These are phyloP conservation scores for Mustelus asterias DNA, from an alignment of 2,113 vertebrate species.

Conservation along the genomic window DNA sequence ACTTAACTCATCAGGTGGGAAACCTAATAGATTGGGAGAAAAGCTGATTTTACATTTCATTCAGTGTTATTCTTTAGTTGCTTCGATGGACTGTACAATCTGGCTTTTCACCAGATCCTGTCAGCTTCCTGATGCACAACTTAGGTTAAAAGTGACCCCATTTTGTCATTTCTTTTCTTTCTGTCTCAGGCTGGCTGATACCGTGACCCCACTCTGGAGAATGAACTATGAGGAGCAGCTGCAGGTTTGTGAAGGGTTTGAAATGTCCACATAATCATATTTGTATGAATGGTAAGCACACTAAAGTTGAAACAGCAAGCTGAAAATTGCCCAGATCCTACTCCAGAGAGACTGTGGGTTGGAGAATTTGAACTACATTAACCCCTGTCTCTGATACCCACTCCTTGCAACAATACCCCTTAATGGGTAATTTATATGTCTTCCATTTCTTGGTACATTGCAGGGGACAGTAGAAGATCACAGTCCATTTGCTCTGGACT, in stretches of 20 bases:
- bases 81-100: not conserved
- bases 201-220: slow-evolving; percentile 71
- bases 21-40: not conserved
- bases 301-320: not conserved
- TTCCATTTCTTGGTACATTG: not conserved
- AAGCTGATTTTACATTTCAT: not conserved
- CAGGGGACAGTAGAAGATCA: not conserved
- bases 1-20: not conserved
- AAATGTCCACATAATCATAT: not conserved
- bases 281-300: not conserved
- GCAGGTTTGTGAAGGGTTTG: slow-evolving; percentile 43
- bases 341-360: not conserved
- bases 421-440: not conserved
- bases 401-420: not conserved
- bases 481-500: not conserved
- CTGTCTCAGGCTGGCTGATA: slow-evolving; percentile 55
- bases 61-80: not conserved
- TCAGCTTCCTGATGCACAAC: not conserved
- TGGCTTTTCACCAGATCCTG: not conserved
- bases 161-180: not conserved
- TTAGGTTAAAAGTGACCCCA: not conserved
- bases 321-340: not conserved
- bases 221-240: slow-evolving; percentile 71
- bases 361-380: not conserved
- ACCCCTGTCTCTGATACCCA: not conserved